phyloP scores from a whole-genome alignment of 1,140 invertebrate species.

The Stegodyphus dumicola region DNA sequence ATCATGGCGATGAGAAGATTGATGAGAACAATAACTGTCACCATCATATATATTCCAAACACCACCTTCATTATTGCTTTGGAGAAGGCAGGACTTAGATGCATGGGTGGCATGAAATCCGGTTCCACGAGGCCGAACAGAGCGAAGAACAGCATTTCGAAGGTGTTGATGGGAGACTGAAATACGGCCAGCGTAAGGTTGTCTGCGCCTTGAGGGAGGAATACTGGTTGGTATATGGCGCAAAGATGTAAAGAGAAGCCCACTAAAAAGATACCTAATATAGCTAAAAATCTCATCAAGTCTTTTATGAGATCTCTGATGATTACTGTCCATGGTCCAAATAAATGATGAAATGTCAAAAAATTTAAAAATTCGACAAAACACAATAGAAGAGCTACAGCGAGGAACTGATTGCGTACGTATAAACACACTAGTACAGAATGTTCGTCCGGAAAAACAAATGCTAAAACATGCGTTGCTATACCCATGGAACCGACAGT shows the following conservation, averaged over 20 bases:
- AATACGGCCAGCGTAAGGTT: conserved; percentile 67
- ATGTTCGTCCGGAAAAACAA: conserved; percentile 69
- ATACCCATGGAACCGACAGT: conserved; percentile 93
- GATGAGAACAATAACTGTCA: conserved; percentile 96
- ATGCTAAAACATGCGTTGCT: conserved; percentile 86
- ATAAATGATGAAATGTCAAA: conserved; percentile 97
- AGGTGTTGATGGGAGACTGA: conserved; percentile 87
- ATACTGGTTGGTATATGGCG: conserved; percentile 66
- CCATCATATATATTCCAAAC: conserved; percentile 96
- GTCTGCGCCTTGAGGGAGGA: conserved; percentile 62
- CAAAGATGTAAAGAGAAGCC: conserved; percentile 97
- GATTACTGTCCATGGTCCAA: conserved; percentile 93
- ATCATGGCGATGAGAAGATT: conserved; percentile 99
- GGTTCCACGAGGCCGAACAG: conserved; percentile 96
- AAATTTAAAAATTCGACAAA: conserved; percentile 98
- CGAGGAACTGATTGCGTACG: conserved; percentile 95
- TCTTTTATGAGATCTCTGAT: conserved; percentile 75
- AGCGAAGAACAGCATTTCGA: conserved; percentile 97
- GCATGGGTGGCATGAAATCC: conserved; percentile 73
- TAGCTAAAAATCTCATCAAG: conserved; percentile 93
- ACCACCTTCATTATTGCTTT: conserved; percentile 73
- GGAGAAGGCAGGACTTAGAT: conserved; percentile 71
- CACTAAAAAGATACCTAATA: conserved; percentile 96
- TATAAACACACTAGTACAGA: conserved; percentile 73
- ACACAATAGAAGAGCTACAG: conserved; percentile 90